Evolutionary conservation across 2,113 vertebrate genomes (phyloP), one percentile per base, ranked within the genome.

Genomic region (Microtus montanus): DNA sequence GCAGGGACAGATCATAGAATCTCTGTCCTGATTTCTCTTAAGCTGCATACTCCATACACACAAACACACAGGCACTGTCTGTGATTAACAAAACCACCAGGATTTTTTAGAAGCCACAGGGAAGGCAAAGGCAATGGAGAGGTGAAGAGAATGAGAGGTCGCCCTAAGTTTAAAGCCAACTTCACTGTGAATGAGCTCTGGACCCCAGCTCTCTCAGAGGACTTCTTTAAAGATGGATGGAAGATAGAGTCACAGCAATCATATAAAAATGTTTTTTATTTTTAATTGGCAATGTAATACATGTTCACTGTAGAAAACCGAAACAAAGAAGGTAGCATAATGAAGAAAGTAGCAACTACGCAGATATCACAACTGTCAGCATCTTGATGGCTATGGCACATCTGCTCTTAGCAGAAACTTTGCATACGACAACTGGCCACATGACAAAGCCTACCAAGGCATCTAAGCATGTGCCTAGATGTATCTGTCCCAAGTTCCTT

Each of bases 291-390:
- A 80, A 35, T 41, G 1, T 20, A 94, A 95, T 77, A 80, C 12
- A 64, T 74, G 26, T 89, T 86, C 70, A 77, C 35, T 87, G 11
- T 14, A n/a, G 68, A 92, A 73, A 94, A 49, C 64, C 77, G 35
- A 93, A 94, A 92, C 52, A 64, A 85, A 88, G 49, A 87, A 28
- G 35, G 26, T 93, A 88, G 49, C 80, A 88, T 44, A 90, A 19
- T n/a, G 47, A 77, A 24, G 28, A 92, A 96, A 86, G n/a, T 66
- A 68, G 80, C 87, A 95, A 85, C 38, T 87, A 77, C 15, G 44
- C 85, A 82, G 68, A 74, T 64, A 84, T 58, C 44, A 83, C 17
- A 83, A 82, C 5, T 54, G 30, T 64, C 77, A 64, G 61, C 61
- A 93, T 66, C 38, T 61, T 83, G 38, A n/a, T 54, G 61, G 41